phyloP scores from a whole-genome alignment of 2,888 invertebrate genomes.

The Eupelmus urozonus region DNA sequence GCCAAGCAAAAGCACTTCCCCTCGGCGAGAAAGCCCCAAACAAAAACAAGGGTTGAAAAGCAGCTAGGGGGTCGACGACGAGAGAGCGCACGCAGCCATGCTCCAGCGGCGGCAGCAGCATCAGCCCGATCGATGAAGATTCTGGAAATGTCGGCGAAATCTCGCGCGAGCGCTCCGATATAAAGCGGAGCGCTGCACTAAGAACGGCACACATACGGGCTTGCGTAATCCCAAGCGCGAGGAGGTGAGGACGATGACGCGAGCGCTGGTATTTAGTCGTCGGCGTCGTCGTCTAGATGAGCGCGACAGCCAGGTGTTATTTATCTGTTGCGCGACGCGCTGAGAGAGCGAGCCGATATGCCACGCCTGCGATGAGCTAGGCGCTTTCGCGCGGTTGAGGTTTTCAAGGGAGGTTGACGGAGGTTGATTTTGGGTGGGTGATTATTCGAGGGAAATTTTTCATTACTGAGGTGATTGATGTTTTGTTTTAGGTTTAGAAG shows the following conservation, averaged over 20 bases:
- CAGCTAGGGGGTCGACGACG: background rate
- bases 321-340: conserved; percentile 55
- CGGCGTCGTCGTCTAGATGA: background rate
- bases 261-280: conserved; percentile 11
- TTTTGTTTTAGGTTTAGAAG: too few species aligned
- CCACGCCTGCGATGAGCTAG: too few species aligned
- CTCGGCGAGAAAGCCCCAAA: background rate
- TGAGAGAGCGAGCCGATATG: too few species aligned
- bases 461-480: too few species aligned
- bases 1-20: background rate
- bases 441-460: too few species aligned
- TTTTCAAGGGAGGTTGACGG: too few species aligned
- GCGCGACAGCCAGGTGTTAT: background rate
- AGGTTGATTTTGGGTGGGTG: too few species aligned
- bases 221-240: too few species aligned
- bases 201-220: background rate
- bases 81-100: background rate
- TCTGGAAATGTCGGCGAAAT: conserved; percentile 51
- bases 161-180: background rate
- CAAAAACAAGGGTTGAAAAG: background rate
- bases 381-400: too few species aligned
- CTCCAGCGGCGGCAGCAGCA: conserved; percentile 14
- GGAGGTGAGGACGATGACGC: background rate
- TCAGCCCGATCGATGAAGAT: conserved; percentile 53
- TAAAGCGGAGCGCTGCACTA: conserved; percentile 11